Base-by-base conservation (phyloP, 2,113 vertebrate species). In the Phocoena phocoena region DNA sequence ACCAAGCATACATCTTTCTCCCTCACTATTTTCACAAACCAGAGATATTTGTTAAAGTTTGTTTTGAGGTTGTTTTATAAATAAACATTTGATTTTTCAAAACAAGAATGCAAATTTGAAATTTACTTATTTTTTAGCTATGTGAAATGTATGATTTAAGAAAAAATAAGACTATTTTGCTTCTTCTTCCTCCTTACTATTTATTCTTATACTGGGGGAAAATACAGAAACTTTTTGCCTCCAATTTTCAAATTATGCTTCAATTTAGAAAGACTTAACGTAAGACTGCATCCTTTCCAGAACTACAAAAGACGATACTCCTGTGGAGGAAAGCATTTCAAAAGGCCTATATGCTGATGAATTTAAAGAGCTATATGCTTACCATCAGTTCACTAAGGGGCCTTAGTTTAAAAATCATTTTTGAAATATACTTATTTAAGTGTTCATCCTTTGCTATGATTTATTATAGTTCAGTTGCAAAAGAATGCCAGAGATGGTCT, bases 381-480 rank as follows among this genome's bases (percentile, higher is more conserved):
- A 95, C n/a, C 68, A 89, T 62, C 76, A 95, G 62, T 91, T 38
- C 74, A 95, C 62, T 84, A 95, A 90, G n/a, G 36, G 80, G 53
- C 36, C 55, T 88, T 93, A 84, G 68, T 94, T 94, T 94, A 87
- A 92, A 93, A 97, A 90, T 77, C 26, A 90, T n/a, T 87, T 95
- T 80, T 91, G 93, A 91, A 74, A 97, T 36, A 36, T 12, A 91
- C 77, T 80, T 87, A 90, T 85, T 87, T 89, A 90, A 94, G 60
- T 97, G 47, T 84, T 94, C 91, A 90, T 92, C 67, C 79, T 95
- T 92, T 85, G 60, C 73, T 85, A 92, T 60, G n/a, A 90, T 90
- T 95, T 95, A 97, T 84, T 95, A 91, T 20, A 93, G 76, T 20
- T 95, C 88, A 93, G 95, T 93, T 95, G 41, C 55, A 94, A 96